These are phyloP conservation scores for Sander vitreus DNA, from an alignment of 2,113 vertebrate species.

Conservation along the genomic window DNA sequence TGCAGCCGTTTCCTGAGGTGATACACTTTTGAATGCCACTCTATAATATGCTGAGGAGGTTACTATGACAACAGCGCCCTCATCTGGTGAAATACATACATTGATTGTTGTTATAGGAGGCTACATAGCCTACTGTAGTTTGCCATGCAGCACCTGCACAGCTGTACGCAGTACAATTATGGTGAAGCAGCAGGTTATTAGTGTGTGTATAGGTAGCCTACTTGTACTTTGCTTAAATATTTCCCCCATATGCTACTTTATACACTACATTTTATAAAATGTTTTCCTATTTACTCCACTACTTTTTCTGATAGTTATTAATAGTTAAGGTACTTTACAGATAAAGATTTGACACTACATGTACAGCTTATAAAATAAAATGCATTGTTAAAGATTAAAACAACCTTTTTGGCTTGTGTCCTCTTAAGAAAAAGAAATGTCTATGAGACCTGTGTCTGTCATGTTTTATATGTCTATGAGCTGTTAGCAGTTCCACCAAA, in stretches of 20 bases:
- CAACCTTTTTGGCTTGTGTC: too few relatives aligned
- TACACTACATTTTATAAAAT: neutral
- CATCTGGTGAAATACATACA: slow-evolving; percentile 16
- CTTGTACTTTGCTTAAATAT: neutral
- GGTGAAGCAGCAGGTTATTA: neutral
- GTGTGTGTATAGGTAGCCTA: neutral
- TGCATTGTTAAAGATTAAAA: too few relatives aligned
- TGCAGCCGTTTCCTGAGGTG: neutral
- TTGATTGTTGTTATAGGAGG: neutral
- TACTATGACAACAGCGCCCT: slow-evolving; percentile 34
- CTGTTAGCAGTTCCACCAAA: too few relatives aligned
- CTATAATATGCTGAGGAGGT: neutral
- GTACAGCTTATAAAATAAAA: too few relatives aligned
- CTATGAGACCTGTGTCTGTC: too few relatives aligned
- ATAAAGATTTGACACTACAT: too few relatives aligned
- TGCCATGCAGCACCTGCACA: neutral
- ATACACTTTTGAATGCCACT: neutral
- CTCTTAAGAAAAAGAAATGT: too few relatives aligned
- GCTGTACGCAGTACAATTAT: neutral
- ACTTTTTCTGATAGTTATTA: neutral
- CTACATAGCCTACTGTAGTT: too few relatives aligned
- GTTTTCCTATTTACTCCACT: neutral
- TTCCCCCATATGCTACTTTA: neutral
- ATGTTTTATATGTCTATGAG: too few relatives aligned
- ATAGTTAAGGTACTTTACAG: too few relatives aligned